These are phyloP conservation scores for Anguilla megastoma DNA, from an alignment of 2,797 vertebrate genomes.

Conservation along the genomic window DNA sequence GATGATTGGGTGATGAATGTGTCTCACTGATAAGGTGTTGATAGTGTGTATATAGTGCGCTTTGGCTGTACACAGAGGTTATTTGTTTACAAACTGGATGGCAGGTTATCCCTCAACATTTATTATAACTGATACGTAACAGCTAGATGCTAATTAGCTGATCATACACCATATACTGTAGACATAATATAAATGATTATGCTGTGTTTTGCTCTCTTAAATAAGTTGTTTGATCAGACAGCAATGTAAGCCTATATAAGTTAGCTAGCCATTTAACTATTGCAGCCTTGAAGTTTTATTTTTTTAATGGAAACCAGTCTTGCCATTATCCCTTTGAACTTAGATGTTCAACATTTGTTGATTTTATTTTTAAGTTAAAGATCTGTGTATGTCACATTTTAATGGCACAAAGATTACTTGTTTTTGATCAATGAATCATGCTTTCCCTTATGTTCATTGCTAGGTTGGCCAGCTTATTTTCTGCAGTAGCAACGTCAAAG, in stretches of 20 bases:
- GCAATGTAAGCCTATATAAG: neutral
- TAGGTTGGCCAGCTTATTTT: neutral
- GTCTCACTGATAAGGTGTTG: neutral
- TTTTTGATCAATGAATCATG: neutral
- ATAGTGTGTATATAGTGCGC: neutral
- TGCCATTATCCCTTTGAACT: neutral
- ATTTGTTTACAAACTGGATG: neutral
- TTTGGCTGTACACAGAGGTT: neutral
- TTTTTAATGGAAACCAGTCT: neutral
- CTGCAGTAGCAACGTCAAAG: neutral
- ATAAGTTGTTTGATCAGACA: neutral
- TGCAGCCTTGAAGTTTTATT: neutral
- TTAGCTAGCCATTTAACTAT: neutral
- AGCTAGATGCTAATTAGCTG: neutral
- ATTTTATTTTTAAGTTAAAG: too few relatives aligned
- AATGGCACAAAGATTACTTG: neutral
- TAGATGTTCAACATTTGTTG: neutral
- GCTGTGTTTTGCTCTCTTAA: neutral
- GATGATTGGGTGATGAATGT: neutral
- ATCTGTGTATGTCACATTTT: neutral
- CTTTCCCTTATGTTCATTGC: neutral
- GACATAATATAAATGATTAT: neutral
- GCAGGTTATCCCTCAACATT: neutral
- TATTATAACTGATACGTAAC: neutral
- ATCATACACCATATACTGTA: neutral